Percentiles rank a stretch among this genome's conserved stretches.
Conservation (phyloP, 2,888 invertebrate genomes). For the Trachelus tabidus region DNA sequence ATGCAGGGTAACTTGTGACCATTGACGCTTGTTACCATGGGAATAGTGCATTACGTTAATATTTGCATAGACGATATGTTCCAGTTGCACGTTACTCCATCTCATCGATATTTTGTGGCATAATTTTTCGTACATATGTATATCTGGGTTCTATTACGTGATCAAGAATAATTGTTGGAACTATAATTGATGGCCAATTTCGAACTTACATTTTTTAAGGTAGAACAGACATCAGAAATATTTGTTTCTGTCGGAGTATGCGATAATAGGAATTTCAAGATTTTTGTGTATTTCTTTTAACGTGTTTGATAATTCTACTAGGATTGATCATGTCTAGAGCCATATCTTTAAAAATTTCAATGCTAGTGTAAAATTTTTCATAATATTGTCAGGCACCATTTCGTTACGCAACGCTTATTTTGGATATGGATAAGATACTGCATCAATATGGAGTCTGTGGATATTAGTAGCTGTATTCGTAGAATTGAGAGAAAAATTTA, state of each 20-base stretch:
- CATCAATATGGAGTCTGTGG: neutral
- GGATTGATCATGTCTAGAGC: too few relatives aligned
- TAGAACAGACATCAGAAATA: too few relatives aligned
- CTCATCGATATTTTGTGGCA: neutral
- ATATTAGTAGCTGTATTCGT: neutral
- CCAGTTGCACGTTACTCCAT: neutral
- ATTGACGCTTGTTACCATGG: conserved; percentile 25
- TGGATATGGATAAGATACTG: neutral
- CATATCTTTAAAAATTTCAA: too few relatives aligned
- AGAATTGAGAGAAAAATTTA: neutral
- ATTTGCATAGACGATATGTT: conserved; percentile 26
- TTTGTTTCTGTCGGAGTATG: too few relatives aligned
- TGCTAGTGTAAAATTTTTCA: neutral
- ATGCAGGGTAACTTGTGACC: neutral
- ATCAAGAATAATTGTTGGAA: too few relatives aligned
- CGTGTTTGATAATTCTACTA: too few relatives aligned
- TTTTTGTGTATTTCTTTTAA: too few relatives aligned
- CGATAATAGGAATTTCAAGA: too few relatives aligned
- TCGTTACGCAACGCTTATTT: too few relatives aligned
- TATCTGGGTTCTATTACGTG: too few relatives aligned
- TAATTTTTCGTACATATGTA: neutral
- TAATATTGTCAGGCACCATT: neutral
- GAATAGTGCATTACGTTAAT: conserved; percentile 27
- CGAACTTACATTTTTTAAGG: too few relatives aligned
- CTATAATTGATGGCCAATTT: too few relatives aligned